Percentiles rank a stretch among this genome's conserved stretches.
phyloP scores from a whole-genome alignment of 2,113 vertebrate genomes.

The Anhinga rufa region DNA sequence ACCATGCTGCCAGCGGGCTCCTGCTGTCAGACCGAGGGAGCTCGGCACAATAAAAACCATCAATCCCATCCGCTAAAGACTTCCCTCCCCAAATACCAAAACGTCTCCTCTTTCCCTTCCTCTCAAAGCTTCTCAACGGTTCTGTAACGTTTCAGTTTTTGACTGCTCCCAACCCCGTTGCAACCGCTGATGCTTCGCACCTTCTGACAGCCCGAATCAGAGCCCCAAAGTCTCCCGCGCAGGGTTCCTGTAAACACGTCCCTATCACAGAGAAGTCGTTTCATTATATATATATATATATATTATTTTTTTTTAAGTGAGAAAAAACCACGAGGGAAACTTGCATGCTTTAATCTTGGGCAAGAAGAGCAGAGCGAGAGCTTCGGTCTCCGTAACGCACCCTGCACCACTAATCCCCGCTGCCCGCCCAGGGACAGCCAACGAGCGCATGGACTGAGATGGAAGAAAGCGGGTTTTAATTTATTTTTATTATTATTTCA shows the following conservation, averaged over 20 bases:
- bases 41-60: neutral
- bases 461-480: neutral
- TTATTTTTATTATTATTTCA: neutral
- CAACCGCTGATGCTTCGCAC: neutral
- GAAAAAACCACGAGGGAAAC: neutral
- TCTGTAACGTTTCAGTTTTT: neutral
- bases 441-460: neutral
- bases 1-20: neutral
- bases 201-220: neutral
- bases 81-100: neutral
- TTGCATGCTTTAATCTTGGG: neutral
- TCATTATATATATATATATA: too few relatives aligned
- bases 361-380: neutral
- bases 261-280: neutral
- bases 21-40: neutral
- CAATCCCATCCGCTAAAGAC: neutral
- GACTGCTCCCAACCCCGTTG: neutral
- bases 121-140: neutral
- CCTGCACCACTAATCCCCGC: neutral
- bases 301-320: neutral
- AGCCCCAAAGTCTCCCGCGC: neutral
- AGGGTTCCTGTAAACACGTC: neutral
- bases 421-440: neutral
- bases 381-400: fast-evolving
- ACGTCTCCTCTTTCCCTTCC: neutral